Evolutionary conservation across 2,888 invertebrate species (phyloP).

Genomic region (Nomada fucata): DNA sequence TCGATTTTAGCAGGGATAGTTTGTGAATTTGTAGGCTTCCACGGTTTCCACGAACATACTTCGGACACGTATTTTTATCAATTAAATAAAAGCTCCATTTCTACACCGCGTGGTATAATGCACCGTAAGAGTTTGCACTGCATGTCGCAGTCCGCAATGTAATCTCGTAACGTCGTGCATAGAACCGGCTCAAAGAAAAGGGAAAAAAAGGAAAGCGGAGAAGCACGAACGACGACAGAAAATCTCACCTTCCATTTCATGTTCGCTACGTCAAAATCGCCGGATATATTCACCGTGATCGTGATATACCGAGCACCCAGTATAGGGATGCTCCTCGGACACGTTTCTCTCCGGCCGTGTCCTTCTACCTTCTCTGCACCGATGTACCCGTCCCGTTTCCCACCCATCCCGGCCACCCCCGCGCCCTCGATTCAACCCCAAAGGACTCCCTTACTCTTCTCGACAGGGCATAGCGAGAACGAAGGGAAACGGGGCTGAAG

Average conservation of each 20-base stretch:
- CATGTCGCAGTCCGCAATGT: no score
- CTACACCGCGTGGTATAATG: no score
- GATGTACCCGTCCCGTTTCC: constrained; percentile 62
- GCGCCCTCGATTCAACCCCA: constrained; percentile 76
- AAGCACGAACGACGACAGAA: neutral
- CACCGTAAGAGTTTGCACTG: no score
- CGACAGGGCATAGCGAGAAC: constrained; percentile 69
- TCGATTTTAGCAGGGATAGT: no score
- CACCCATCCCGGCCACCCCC: constrained; percentile 36
- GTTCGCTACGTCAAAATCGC: constrained; percentile 21
- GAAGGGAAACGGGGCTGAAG: constrained; percentile 65
- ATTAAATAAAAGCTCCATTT: no score
- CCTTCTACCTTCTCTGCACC: constrained; percentile 77
- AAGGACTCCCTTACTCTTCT: constrained; percentile 77
- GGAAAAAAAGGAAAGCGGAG: neutral
- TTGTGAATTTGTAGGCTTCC: no score
- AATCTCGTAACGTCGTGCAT: neutral
- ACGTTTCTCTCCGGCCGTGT: constrained; percentile 80
- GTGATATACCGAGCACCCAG: constrained; percentile 48
- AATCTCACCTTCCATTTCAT: neutral
- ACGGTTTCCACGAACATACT: no score
- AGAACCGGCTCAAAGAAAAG: neutral
- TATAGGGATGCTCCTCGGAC: constrained; percentile 75
- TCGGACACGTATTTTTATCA: no score
- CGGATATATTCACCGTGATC: constrained; percentile 25